Conservation (phyloP, 1,140 invertebrate genomes). For the Scaptodrosophila lebanonensis region DNA sequence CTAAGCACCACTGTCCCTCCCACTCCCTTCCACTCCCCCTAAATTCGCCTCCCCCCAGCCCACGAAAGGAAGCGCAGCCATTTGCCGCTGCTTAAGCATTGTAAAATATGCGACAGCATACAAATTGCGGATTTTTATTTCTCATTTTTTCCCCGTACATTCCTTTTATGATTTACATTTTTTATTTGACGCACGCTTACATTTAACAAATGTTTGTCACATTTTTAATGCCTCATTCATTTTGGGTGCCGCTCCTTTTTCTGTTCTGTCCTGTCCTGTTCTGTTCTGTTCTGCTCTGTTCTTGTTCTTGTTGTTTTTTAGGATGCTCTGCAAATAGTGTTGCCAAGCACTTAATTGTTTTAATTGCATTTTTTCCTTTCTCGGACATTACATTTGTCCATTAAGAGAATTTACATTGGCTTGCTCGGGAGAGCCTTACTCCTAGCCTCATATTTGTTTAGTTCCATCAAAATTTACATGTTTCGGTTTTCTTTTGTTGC, state of each 20-base stretch:
- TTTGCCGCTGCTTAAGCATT: conserved; percentile 42
- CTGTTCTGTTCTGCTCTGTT: conserved; percentile 17
- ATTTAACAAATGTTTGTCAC: conserved; percentile 45
- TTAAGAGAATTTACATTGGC: conserved; percentile 66
- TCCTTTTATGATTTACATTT: conserved; percentile 69
- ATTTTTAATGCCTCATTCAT: conserved; percentile 48
- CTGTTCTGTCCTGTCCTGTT: not conserved
- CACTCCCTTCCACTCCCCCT: not conserved
- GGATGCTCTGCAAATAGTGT: conserved; percentile 55
- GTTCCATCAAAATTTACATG: conserved; percentile 41
- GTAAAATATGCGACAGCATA: conserved; percentile 68
- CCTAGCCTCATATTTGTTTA: conserved; percentile 52
- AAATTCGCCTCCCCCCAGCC: conserved; percentile 25
- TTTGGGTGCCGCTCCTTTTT: conserved; percentile 10
- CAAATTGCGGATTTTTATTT: conserved; percentile 73
- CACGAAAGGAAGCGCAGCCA: no score
- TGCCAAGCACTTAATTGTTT: conserved; percentile 61
- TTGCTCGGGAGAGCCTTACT: conserved; percentile 14
- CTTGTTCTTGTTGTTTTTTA: conserved; percentile 18
- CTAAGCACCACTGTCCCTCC: not conserved
- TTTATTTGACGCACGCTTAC: conserved; percentile 41
- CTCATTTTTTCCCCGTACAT: conserved; percentile 45
- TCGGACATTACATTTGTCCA: conserved; percentile 32
- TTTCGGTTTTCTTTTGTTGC: no score
- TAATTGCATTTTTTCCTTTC: conserved; percentile 47